phyloP scores from a whole-genome alignment of 2,113 vertebrate species.

The Sclerurus mexicanus region DNA sequence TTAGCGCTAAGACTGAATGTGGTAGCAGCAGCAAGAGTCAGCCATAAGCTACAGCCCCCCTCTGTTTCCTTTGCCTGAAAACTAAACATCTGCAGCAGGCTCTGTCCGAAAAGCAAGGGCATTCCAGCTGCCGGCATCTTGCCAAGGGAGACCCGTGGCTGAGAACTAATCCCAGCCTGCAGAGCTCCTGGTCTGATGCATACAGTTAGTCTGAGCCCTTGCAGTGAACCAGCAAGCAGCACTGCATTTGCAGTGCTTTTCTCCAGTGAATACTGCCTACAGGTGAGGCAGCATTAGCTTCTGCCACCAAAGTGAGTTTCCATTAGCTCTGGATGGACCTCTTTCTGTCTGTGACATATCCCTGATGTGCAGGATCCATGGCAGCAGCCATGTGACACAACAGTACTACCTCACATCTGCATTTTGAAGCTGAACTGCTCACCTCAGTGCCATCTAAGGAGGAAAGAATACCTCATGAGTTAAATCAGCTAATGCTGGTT shows the following conservation, averaged over 20 bases:
- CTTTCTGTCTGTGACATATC: neutral
- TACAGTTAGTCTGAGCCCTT: neutral
- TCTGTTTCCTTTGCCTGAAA: neutral
- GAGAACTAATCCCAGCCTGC: neutral
- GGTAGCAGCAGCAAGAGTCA: neutral
- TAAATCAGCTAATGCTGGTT: neutral
- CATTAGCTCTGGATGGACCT: neutral
- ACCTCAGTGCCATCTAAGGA: neutral
- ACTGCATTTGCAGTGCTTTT: neutral
- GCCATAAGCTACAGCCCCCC: neutral
- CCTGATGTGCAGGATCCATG: neutral
- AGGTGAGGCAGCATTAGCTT: neutral
- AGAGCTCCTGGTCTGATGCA: neutral
- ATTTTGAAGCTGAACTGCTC: neutral
- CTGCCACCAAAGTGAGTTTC: neutral
- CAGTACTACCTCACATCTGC: neutral
- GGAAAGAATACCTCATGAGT: neutral
- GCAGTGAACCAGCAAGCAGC: neutral
- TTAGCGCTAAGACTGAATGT: neutral
- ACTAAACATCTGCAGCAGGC: neutral
- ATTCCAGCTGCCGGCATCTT: neutral
- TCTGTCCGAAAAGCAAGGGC: neutral
- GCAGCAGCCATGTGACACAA: neutral
- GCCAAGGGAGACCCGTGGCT: neutral
- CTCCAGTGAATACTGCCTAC: neutral